Percentiles rank a stretch among this genome's conserved stretches.
Evolutionary conservation across 2,797 vertebrate genomes (phyloP).

Genomic region (Corythornis leucogaster): DNA sequence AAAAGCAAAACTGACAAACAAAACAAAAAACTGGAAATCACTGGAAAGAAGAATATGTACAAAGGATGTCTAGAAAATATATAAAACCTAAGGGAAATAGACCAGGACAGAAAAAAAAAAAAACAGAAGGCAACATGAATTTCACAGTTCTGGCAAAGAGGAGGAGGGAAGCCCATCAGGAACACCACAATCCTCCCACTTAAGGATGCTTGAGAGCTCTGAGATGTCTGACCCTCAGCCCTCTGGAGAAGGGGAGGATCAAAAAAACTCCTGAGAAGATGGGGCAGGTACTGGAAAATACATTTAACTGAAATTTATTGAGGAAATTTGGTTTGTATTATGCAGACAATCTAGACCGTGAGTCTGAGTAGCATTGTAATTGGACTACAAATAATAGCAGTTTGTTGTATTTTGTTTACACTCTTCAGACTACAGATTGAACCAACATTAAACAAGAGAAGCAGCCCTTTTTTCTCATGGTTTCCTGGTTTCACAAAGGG

Average conservation of each 20-base stretch:
- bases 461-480: not conserved
- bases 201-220: not conserved
- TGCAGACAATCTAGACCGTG: not conserved
- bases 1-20: not conserved
- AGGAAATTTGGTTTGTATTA: not conserved
- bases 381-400: not conserved
- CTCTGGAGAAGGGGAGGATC: accelerated
- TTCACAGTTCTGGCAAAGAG: not conserved
- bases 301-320: not conserved
- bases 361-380: not conserved
- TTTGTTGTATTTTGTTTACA: not conserved
- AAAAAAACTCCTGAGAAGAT: not conserved
- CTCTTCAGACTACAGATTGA: not conserved
- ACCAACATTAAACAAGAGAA: not conserved
- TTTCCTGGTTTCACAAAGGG: not conserved
- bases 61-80: not conserved
- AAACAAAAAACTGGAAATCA: not conserved
- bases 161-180: not conserved
- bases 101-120: not conserved
- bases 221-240: not conserved
- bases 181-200: not conserved
- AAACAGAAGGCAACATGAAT: not conserved
- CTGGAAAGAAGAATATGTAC: not conserved
- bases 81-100: not conserved
- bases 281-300: not conserved